These are phyloP conservation scores for Paragorgia papillata DNA, from an alignment of 92 coral and sea anemone genomes.

Conservation along the genomic window DNA sequence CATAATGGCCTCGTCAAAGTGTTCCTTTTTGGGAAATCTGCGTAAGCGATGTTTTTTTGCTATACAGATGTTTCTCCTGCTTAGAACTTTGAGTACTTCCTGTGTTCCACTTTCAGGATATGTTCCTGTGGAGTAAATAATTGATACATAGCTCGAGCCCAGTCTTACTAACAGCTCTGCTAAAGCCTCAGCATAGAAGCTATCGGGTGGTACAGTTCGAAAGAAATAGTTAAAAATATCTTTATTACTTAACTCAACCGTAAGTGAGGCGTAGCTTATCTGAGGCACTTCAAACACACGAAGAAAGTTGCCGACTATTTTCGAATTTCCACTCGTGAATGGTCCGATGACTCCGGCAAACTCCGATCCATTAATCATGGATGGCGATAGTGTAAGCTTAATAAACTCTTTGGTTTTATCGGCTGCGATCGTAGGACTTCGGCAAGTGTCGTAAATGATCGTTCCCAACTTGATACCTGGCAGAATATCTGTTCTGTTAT, in stretches of 20 bases:
- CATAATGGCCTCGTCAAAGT: constrained; percentile 17
- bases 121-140: constrained; percentile 64
- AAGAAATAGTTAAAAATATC: constrained; percentile 82
- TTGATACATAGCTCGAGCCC: constrained; percentile 79
- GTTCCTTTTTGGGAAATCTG: constrained; percentile 21
- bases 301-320: constrained; percentile 83
- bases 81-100: constrained; percentile 24
- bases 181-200: constrained; percentile 87
- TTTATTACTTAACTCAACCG: constrained; percentile 82
- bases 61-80: constrained; percentile 4
- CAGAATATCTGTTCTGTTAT: constrained; percentile 72
- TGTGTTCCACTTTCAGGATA: constrained; percentile 36
- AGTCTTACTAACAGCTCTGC: constrained; percentile 67
- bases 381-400: constrained; percentile 59
- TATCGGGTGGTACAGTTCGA: constrained; percentile 93
- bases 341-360: constrained; percentile 86
- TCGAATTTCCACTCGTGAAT: constrained; percentile 82
- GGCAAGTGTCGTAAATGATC: constrained; percentile 92
- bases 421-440: constrained; percentile 92
- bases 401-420: constrained; percentile 90
- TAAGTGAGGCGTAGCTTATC: constrained; percentile 88
- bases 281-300: constrained; percentile 94
- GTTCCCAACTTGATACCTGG: constrained; percentile 82
- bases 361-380: constrained; percentile 19
- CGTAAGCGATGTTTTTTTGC: constrained; percentile 8